Evolutionary conservation across 1,140 invertebrate genomes (phyloP).

Genomic region (Melipona quadrifasciata): DNA sequence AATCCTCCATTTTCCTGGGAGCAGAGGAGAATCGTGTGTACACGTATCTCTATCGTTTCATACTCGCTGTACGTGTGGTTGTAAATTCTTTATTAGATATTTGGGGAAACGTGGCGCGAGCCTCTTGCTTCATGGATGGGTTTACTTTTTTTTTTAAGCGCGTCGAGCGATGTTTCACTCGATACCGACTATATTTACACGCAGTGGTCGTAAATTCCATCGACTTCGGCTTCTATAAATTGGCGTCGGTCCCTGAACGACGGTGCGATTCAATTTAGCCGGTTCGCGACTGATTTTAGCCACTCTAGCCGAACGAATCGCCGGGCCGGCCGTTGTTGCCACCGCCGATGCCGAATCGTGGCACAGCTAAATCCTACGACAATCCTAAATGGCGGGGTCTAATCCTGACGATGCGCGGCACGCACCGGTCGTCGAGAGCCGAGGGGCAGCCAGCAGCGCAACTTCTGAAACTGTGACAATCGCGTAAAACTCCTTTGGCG

Average conservation of each 20-base stretch:
- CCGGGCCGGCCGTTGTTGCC: neutral
- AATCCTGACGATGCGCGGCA: slow-evolving; percentile 15
- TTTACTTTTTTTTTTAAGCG: neutral
- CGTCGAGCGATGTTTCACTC: too few relatives aligned
- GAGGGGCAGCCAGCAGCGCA: neutral
- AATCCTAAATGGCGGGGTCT: neutral
- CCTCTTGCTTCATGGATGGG: neutral
- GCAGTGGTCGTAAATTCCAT: neutral
- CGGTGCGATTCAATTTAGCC: slow-evolving; percentile 9
- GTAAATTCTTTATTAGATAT: neutral
- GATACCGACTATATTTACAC: too few relatives aligned
- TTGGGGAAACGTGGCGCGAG: neutral
- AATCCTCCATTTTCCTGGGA: neutral
- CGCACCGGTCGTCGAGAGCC: neutral
- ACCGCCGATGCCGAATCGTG: neutral
- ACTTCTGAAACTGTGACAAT: neutral
- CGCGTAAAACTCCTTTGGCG: too few relatives aligned
- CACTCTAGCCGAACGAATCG: neutral
- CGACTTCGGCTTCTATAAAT: too few relatives aligned
- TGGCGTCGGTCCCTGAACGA: neutral
- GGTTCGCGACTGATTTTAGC: neutral
- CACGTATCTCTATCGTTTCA: neutral
- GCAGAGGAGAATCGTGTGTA: neutral
- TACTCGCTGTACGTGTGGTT: neutral
- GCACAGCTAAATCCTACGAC: neutral